Evolutionary conservation across 2,113 vertebrate genomes (phyloP).

Genomic region (Glaucidium brasilianum): DNA sequence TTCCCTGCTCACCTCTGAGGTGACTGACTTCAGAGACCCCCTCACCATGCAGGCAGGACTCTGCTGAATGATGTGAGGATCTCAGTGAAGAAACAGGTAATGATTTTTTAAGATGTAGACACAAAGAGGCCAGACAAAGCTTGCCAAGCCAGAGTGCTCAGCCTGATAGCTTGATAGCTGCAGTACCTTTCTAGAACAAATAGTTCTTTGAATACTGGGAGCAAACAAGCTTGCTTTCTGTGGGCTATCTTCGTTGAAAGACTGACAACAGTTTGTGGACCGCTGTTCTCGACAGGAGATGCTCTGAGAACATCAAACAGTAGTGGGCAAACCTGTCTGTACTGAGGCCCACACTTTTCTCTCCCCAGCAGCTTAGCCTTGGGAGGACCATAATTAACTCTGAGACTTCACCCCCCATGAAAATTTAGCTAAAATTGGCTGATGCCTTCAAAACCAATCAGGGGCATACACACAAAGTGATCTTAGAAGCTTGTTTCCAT

Average conservation of each 20-base stretch:
- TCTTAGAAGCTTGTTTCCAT: conserved; percentile 53
- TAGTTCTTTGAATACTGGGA: background rate
- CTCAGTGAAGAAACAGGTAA: background rate
- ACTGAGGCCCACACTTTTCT: background rate
- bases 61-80: background rate
- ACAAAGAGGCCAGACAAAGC: background rate
- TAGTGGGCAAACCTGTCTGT: background rate
- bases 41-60: background rate
- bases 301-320: background rate
- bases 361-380: background rate
- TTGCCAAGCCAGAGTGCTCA: background rate
- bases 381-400: background rate
- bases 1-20: background rate
- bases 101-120: background rate
- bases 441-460: conserved; percentile 29
- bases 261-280: background rate
- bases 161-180: background rate
- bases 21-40: background rate
- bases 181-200: background rate
- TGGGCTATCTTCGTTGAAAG: background rate
- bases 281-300: background rate
- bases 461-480: background rate
- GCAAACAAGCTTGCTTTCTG: background rate
- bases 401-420: background rate
- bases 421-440: conserved; percentile 51